A percentile compares a stretch with the other conserved stretches of the same genome.
Conservation (phyloP, 2,797 vertebrate genomes). For the Caiman crocodilus region DNA sequence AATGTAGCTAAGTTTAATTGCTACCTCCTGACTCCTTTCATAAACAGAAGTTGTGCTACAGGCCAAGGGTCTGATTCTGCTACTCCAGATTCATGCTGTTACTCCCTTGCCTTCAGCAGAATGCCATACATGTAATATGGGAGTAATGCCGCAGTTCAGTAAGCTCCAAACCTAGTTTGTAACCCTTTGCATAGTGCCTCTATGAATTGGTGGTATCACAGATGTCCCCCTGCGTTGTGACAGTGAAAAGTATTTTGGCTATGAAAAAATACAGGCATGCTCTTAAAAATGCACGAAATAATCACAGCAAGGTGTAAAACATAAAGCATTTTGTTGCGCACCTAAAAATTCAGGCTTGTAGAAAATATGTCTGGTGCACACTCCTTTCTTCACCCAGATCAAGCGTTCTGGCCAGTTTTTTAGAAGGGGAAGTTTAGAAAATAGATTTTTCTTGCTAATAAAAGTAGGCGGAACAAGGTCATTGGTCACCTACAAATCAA, state of each 20-base stretch:
- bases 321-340: not conserved
- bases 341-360: not conserved
- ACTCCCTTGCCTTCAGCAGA: not conserved
- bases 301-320: not conserved
- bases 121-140: rapidly evolving
- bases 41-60: not conserved
- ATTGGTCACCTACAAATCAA: constrained; percentile 3
- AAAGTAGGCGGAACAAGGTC: not conserved
- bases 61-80: not conserved
- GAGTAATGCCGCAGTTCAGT: not conserved
- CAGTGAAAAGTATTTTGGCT: not conserved
- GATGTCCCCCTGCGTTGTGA: not conserved
- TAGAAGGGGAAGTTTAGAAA: not conserved
- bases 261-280: rapidly evolving
- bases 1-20: not conserved
- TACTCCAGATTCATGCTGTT: not conserved
- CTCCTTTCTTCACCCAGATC: not conserved
- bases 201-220: too few species aligned
- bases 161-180: rapidly evolving
- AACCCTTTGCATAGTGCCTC: not conserved
- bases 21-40: constrained; percentile 42
- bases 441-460: not conserved
- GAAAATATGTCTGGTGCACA: not conserved
- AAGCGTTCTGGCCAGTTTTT: rapidly evolving
- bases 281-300: not conserved